Base-by-base conservation (phyloP, 1,140 invertebrate genomes). In the Spodoptera frugiperda region DNA sequence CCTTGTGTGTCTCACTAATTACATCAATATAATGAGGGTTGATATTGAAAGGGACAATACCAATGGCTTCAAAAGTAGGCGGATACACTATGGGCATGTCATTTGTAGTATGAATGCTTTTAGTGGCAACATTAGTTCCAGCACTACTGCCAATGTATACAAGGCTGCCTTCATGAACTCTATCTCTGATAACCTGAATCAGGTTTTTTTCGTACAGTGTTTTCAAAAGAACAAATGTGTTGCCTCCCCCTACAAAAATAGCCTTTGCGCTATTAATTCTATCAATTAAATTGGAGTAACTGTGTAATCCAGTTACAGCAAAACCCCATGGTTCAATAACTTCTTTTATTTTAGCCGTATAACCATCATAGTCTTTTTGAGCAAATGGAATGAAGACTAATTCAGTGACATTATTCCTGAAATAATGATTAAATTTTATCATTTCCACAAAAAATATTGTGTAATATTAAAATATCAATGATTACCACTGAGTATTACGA, bases 71-170 rank as follows among this genome's bases (percentile, higher is more conserved):
- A 93, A 98, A 97, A 72, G 93, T 95, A 21, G 96, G 96, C 77
- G 97, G 97, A 90, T 96, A 96, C 51, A 96, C 95, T 68, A 98
- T 97, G 5, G 97, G 97, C 97, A 97, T 98, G 90, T 98, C 97
- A 95, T 97, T 98, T 73, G 97, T 98, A 59, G 97, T 97, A 84
- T 96, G 95, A 78, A 98, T 98, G 82, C 95, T 97, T 72, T 94
- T 91, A 15, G 97, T 97, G 15, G 97, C 96, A 10, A 98, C 96
- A 95, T 98, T 98, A 25, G 97, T 97, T 59, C 97, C 97, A 70
- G 97, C 97, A 95, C 97, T 97, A 73, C 96, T 96, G 53, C 97
- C 97, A 57, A 98, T 96, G 82, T 98, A 98, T 25, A 97, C 95
- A 19, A 97, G 84, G 15, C 96, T 96, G 77, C 96, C 95, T 86